Base-by-base conservation (phyloP, 2,888 invertebrate genomes). In the Diloba caeruleocephala region DNA sequence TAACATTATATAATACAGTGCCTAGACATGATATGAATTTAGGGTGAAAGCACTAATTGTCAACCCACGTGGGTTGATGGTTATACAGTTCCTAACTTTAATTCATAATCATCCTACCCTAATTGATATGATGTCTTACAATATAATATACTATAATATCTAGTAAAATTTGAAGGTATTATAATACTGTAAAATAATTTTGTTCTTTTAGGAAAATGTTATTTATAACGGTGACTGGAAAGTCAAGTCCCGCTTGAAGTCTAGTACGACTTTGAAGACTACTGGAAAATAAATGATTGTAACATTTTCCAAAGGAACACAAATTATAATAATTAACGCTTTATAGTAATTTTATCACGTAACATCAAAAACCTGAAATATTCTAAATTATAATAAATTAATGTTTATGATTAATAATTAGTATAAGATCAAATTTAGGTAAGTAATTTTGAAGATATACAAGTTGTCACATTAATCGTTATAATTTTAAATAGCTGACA, bases 381-480 rank as follows among this genome's bases (percentile, higher is more conserved):
- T 90, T 90, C 90, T 90, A 90, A 90, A 90, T 89, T 90, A 90
- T 81, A 75, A 77, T 85, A 82, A 85, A 82, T 61, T 71, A 58
- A 58, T 54, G 71, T 76, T 61, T 69, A 69, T 73, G 41, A 44
- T 48, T 53, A 59, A 53, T 55, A 74, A 57, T 49, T 68, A 74
- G 54, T 5, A 3, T 72, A 73, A 60, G 57, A 54, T 71, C 60
- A 53, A 65, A 60, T 49, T 51, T 43, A 54, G 51, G 41, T 72
- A 67, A 69, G 69, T 63, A 57, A 61, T 53, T 62, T 66, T 56
- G 52, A 53, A 56, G 42, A 49, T 58, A 56, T 61, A 56, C 57
- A 48, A 48, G 62, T 45, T 19, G 41, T 51, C 65, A 67, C 70
- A 33, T 44, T 46, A 65, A 26, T 38, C 61, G 51, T 55, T 53